phyloP scores from a whole-genome alignment of 2,888 invertebrate species.

The Dolichomitus sp. region DNA sequence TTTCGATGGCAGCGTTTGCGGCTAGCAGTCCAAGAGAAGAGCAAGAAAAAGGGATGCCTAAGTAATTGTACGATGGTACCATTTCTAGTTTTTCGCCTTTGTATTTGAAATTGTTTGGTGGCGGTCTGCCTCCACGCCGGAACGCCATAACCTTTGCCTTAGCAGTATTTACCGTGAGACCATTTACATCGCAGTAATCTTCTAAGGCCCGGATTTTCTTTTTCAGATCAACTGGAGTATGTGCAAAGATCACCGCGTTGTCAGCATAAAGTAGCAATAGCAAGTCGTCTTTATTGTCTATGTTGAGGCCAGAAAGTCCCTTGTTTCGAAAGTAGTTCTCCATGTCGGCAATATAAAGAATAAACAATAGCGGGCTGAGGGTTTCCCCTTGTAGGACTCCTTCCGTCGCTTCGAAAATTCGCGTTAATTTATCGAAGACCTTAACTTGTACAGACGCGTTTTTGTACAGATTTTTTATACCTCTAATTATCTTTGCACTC shows the following conservation, averaged over 20 bases:
- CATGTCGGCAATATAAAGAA: slow-evolving; percentile 55
- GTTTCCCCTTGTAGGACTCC: slow-evolving; percentile 64
- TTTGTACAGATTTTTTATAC: slow-evolving; percentile 54
- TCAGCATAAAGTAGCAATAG: slow-evolving; percentile 64
- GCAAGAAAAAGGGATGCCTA: slow-evolving; percentile 27
- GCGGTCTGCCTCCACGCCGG: not conserved
- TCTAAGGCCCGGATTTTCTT: slow-evolving; percentile 48
- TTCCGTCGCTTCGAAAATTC: slow-evolving; percentile 10
- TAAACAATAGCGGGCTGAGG: slow-evolving; percentile 36
- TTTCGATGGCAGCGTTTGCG: not conserved
- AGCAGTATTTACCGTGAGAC: slow-evolving; percentile 59
- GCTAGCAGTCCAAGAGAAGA: not conserved
- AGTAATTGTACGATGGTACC: slow-evolving; percentile 10
- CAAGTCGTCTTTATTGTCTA: slow-evolving; percentile 38
- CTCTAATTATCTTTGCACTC: slow-evolving; percentile 64
- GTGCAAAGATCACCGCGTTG: slow-evolving; percentile 59
- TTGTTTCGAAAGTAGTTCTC: slow-evolving; percentile 37
- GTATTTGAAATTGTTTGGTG: slow-evolving; percentile 14
- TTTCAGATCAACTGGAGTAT: slow-evolving; percentile 38
- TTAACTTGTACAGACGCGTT: slow-evolving; percentile 33
- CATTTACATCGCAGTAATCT: slow-evolving; percentile 57
- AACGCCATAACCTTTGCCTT: slow-evolving; percentile 69
- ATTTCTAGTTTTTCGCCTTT: slow-evolving; percentile 19
- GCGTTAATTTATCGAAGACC: not conserved
- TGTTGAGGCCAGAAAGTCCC: slow-evolving; percentile 44